Base-by-base conservation (phyloP, 2,888 invertebrate genomes). In the Odontomyia ornata region DNA sequence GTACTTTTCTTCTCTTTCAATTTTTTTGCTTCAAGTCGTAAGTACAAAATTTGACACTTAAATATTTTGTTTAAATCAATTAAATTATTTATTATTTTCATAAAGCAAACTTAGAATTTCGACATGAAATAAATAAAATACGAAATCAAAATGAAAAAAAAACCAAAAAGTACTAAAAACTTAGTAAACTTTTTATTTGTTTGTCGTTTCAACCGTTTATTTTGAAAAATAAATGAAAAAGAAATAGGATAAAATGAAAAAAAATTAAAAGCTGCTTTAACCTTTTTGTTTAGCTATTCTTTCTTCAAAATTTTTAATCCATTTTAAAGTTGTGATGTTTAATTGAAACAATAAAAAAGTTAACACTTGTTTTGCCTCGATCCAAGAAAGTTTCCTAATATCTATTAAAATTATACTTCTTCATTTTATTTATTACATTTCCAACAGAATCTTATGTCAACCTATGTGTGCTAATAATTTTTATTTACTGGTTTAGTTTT, bases 401-500 rank as follows among this genome's bases (percentile, higher is more conserved):
- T 56, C 67, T 75, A 73, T 73, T n/a, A 15, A 9, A 23, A n/a
- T 30, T 30, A 4, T 64, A 28, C n/a, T 64, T 64, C 18, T 30
- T 65, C n/a, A 52, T 11, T 60, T 60, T 25, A 60, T 25, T 25
- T 25, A 18, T 65, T 13, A 28, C 23, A 15, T 30, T 65, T 21
- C 18, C 60, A 60, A 60, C 27, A 25, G 7, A 23, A 27, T 60
- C 36, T 36, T 36, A 36, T 36, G 3, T 52, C 15, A 27, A 25
- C 0, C 15, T 47, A 47, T n/a, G 13, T 60, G 60, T 1, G 21
- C 23, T 60, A 11, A 36, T 36, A 5, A 9, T 5, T 36, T 5
- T 36, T 36, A 3, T 36, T 5, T 25, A 3, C 60, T 52, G 30
- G 76, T 79, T 78, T 67, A 72, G 77, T 80, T 77, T 57, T 78